phyloP scores from a whole-genome alignment of 2,113 vertebrate species.

The Dunckerocampus dactyliophorus region DNA sequence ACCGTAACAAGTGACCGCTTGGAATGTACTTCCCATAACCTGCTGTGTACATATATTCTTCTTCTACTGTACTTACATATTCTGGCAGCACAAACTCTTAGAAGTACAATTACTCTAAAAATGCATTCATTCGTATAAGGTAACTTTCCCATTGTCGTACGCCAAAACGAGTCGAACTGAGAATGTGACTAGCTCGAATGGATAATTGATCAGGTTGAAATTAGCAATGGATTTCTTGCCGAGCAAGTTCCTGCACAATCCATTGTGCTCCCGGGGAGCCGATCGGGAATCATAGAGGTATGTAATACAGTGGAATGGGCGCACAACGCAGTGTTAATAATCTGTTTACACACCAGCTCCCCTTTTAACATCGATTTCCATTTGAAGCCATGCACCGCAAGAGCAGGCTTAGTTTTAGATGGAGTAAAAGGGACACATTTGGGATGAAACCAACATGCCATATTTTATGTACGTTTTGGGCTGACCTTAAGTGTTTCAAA shows the following conservation, averaged over 20 bases:
- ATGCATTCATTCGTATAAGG: not conserved
- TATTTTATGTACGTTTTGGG: no score
- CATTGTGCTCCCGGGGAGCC: slow-evolving; percentile 55
- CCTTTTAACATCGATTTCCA: slow-evolving; percentile 61
- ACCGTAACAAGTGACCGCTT: no score
- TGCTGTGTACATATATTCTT: no score
- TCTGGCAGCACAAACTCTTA: not conserved
- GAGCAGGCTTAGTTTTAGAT: not conserved
- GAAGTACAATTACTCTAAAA: not conserved
- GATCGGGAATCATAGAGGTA: slow-evolving; percentile 63
- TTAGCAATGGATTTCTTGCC: slow-evolving; percentile 70
- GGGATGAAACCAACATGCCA: not conserved
- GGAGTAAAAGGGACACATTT: not conserved
- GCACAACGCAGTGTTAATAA: slow-evolving; percentile 60
- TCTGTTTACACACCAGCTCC: slow-evolving; percentile 63
- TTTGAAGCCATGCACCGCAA: slow-evolving; percentile 27
- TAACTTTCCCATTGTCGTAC: not conserved
- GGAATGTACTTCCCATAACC: no score
- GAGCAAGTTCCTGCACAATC: slow-evolving; percentile 50
- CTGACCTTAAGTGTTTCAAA: no score
- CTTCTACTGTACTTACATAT: not conserved
- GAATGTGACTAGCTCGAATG: slow-evolving; percentile 58
- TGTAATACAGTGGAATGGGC: slow-evolving; percentile 62
- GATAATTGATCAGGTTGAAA: slow-evolving; percentile 74
- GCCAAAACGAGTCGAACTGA: slow-evolving; percentile 42